These are phyloP conservation scores for Sarcophaga variegata DNA, from an alignment of 2,888 invertebrate genomes.

Conservation along the genomic window DNA sequence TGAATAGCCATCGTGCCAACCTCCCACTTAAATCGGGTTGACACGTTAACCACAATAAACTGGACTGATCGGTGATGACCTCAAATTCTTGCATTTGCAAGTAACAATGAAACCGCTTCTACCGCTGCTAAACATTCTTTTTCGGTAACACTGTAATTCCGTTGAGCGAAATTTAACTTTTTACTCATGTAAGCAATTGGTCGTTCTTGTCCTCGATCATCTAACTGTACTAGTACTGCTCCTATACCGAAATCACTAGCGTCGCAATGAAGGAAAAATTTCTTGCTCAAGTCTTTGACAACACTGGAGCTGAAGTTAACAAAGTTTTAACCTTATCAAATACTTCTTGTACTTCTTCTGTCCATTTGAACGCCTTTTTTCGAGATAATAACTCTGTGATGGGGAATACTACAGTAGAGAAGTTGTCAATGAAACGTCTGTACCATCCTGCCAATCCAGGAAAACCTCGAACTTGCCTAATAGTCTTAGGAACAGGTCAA, in stretches of 20 bases:
- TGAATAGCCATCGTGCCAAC: constrained; percentile 44
- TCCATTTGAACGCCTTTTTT: no score
- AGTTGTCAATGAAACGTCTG: constrained; percentile 67
- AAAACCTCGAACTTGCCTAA: constrained; percentile 62
- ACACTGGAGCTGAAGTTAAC: no score
- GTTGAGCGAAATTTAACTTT: constrained; percentile 21
- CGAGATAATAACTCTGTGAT: no score
- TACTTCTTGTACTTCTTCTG: constrained; percentile 26
- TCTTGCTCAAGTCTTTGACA: no score
- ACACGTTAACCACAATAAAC: constrained; percentile 58
- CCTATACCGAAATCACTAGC: constrained; percentile 60
- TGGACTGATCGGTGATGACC: constrained; percentile 63
- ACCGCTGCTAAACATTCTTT: constrained; percentile 64
- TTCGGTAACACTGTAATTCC: constrained; percentile 64
- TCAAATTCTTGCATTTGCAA: constrained; percentile 64
- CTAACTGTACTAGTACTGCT: constrained; percentile 61
- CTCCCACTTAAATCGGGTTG: constrained; percentile 47
- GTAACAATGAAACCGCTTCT: constrained; percentile 56
- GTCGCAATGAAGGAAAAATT: constrained; percentile 59
- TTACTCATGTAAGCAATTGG: constrained; percentile 63
- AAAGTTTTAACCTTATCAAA: constrained; percentile 56
- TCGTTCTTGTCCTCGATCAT: constrained; percentile 47
- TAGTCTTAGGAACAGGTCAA: no score
- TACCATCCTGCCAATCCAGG: constrained; percentile 70
- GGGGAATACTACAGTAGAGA: constrained; percentile 22